Percentiles rank a stretch among this genome's conserved stretches.
Evolutionary conservation across 2,888 invertebrate species (phyloP).

Genomic region (Aromia moschata): DNA sequence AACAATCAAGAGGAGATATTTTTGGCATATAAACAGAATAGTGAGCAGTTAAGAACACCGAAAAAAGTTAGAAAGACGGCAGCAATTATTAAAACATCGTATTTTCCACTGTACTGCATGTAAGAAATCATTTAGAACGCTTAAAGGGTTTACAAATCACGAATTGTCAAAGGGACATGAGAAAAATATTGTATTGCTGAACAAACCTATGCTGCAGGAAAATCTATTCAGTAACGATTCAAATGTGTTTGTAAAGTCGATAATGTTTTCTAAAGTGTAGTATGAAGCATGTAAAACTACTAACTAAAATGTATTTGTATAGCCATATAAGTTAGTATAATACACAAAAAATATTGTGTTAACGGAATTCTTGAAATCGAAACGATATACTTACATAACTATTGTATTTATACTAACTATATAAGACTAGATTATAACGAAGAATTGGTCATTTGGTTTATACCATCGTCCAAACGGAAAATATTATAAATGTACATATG

Average conservation of each 20-base stretch:
- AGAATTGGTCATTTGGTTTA: conserved; percentile 85
- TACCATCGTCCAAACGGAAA: conserved; percentile 64
- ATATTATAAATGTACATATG: not conserved
- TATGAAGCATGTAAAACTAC: no score
- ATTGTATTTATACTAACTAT: no score
- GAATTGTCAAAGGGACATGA: conserved; percentile 92
- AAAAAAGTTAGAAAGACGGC: conserved; percentile 77
- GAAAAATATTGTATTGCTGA: conserved; percentile 77
- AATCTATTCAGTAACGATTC: conserved; percentile 52
- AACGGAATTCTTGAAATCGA: no score
- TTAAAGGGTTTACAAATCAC: conserved; percentile 86
- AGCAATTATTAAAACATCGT: conserved; percentile 65
- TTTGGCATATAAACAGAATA: conserved; percentile 77
- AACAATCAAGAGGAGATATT: conserved; percentile 80
- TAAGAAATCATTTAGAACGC: conserved; percentile 91
- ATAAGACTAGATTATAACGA: conserved; percentile 39
- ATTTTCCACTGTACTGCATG: conserved; percentile 89
- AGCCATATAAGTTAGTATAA: no score
- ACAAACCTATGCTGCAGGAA: conserved; percentile 67
- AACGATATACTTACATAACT: no score
- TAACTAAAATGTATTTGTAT: no score
- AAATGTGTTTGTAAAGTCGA: conserved; percentile 36
- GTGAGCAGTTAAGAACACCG: conserved; percentile 71
- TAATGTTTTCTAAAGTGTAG: no score
- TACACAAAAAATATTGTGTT: no score